phyloP scores from a whole-genome alignment of 1,140 invertebrate genomes.

The Pomacea maculata region DNA sequence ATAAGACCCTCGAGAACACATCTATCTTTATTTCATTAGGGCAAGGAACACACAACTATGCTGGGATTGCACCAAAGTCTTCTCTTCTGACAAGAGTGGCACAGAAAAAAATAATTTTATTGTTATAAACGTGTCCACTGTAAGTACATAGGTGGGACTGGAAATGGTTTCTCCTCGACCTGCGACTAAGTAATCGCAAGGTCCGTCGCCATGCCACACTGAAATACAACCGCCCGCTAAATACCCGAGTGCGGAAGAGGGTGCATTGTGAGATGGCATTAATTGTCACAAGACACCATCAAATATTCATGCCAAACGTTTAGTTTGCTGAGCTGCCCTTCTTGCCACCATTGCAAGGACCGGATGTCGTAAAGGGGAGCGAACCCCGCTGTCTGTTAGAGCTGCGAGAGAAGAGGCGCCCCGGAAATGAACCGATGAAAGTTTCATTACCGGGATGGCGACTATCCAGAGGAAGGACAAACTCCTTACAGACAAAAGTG shows the following conservation, averaged over 20 bases:
- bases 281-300: slow-evolving; percentile 5
- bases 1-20: too few species aligned
- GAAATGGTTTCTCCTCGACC: too few species aligned
- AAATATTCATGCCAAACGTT: slow-evolving; percentile 4
- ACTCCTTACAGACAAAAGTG: background rate
- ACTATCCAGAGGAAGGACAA: background rate
- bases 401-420: background rate
- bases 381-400: background rate
- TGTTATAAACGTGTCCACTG: too few species aligned
- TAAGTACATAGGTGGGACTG: too few species aligned
- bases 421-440: background rate
- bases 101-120: too few species aligned
- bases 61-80: too few species aligned
- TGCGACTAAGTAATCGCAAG: too few species aligned
- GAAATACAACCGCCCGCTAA: too few species aligned
- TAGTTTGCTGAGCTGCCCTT: background rate
- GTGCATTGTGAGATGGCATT: background rate
- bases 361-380: background rate
- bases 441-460: background rate
- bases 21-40: too few species aligned
- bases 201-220: too few species aligned
- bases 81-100: too few species aligned
- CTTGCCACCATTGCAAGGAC: background rate
- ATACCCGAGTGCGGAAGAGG: background rate
- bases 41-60: too few species aligned